Conservation (phyloP, 2,797 vertebrate species). For the Cynopterus sphinx region DNA sequence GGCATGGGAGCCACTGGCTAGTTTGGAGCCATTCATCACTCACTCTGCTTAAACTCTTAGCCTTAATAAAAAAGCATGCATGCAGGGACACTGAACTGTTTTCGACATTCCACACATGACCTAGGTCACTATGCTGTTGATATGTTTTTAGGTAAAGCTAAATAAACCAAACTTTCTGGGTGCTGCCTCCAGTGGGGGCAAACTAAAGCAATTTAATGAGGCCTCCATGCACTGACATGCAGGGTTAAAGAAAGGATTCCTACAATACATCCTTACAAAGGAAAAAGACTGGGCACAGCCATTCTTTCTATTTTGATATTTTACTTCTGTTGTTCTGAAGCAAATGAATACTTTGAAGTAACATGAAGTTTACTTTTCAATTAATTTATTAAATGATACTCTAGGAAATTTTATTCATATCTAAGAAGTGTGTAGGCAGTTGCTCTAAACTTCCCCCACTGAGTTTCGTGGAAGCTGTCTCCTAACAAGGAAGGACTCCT, state of each 20-base stretch:
- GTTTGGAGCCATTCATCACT: neutral
- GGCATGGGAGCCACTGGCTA: neutral
- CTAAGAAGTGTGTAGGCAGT: neutral
- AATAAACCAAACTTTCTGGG: slow-evolving; percentile 34
- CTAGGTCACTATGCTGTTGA: neutral
- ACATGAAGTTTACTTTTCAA: slow-evolving; percentile 28
- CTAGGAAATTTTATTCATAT: neutral
- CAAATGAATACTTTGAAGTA: slow-evolving; percentile 39
- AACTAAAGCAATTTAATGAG: neutral
- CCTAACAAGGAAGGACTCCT: slow-evolving; percentile 36
- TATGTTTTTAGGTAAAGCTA: neutral
- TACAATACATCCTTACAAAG: neutral
- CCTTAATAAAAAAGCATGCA: neutral
- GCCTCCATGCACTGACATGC: neutral
- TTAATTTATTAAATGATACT: slow-evolving; percentile 23
- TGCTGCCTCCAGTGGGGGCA: neutral
- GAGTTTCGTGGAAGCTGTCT: slow-evolving; percentile 38
- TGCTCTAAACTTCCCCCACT: neutral
- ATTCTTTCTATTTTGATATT: neutral
- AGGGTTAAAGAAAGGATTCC: slow-evolving; percentile 43
- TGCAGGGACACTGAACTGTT: neutral
- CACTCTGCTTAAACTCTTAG: neutral
- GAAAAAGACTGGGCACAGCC: neutral
- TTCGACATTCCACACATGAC: neutral
- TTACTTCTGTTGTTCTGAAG: neutral